Evolutionary conservation across 2,888 invertebrate species (phyloP).

Genomic region (Myopa testacea): DNA sequence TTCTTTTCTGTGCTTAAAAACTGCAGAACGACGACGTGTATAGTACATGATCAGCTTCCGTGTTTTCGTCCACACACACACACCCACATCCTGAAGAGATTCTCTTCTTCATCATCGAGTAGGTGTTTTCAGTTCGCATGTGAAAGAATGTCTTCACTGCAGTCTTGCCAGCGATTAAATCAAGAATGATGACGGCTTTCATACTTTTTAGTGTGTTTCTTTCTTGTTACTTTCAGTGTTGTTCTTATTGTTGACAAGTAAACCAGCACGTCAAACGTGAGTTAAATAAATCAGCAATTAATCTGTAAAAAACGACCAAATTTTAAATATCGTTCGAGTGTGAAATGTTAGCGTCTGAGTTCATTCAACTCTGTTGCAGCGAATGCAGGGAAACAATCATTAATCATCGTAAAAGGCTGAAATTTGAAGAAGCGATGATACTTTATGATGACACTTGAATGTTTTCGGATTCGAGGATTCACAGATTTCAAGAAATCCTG

Average conservation of each 20-base stretch:
- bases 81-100: not conserved
- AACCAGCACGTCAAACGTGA: conserved; percentile 21
- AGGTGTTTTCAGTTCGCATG: conserved; percentile 27
- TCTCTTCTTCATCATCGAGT: not conserved
- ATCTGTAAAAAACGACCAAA: not conserved
- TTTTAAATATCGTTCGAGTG: too few relatives aligned
- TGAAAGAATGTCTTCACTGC: conserved; percentile 24
- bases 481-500: too few relatives aligned
- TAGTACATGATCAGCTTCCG: conserved; percentile 10
- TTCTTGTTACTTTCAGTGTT: not conserved
- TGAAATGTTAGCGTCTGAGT: not conserved
- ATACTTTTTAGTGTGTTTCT: not conserved
- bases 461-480: not conserved
- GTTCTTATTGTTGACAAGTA: conserved; percentile 10
- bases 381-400: too few relatives aligned
- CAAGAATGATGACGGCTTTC: conserved; percentile 5
- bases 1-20: conserved; percentile 21
- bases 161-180: conserved; percentile 5
- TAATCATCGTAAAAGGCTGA: too few relatives aligned
- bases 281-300: conserved; percentile 16
- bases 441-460: not conserved
- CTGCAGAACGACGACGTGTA: conserved; percentile 20
- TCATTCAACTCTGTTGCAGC: not conserved
- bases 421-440: too few relatives aligned
- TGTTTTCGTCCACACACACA: conserved; percentile 29